phyloP scores from a whole-genome alignment of 2,888 invertebrate species.

The Ceraclea dissimilis region DNA sequence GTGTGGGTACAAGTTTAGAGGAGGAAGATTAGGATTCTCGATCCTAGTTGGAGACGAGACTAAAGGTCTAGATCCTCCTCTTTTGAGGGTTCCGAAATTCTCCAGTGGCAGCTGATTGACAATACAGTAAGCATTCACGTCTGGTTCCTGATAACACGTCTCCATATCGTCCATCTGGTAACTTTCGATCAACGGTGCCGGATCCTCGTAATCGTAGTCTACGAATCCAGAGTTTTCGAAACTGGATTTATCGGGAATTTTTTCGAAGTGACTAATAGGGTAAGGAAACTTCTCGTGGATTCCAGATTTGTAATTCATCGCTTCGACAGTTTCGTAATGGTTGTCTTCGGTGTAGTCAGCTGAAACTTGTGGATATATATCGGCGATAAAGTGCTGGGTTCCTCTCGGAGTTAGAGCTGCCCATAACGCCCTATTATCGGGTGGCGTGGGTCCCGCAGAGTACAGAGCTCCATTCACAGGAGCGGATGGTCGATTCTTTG shows the following conservation, averaged over 20 bases:
- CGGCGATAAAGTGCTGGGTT: conserved; percentile 68
- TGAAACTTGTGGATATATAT: conserved; percentile 48
- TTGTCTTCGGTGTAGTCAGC: conserved; percentile 48
- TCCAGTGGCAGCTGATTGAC: conserved; percentile 38
- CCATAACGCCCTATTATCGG: conserved; percentile 58
- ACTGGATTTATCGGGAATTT: conserved; percentile 29
- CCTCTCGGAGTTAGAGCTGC: conserved; percentile 78
- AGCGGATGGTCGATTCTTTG: conserved; percentile 34
- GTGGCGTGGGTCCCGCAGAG: conserved; percentile 33
- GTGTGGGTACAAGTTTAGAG: conserved; percentile 60
- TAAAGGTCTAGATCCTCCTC: conserved; percentile 51
- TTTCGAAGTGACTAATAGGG: conserved; percentile 22
- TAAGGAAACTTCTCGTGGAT: conserved; percentile 39
- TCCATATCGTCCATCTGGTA: conserved; percentile 57
- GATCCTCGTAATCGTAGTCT: conserved; percentile 73
- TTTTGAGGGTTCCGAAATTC: conserved; percentile 43
- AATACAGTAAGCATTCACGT: conserved; percentile 31
- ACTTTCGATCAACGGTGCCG: conserved; percentile 66
- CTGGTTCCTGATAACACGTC: conserved; percentile 43
- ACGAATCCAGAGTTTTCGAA: conserved; percentile 72
- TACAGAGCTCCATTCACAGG: conserved; percentile 33
- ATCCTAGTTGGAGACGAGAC: conserved; percentile 77
- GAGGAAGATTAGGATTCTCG: conserved; percentile 74
- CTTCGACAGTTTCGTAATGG: conserved; percentile 65
- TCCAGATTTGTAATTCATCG: conserved; percentile 44